Evolutionary conservation across 2,888 invertebrate genomes (phyloP), one percentile per base, ranked within the genome.

Genomic region (Tribolium freemani): DNA sequence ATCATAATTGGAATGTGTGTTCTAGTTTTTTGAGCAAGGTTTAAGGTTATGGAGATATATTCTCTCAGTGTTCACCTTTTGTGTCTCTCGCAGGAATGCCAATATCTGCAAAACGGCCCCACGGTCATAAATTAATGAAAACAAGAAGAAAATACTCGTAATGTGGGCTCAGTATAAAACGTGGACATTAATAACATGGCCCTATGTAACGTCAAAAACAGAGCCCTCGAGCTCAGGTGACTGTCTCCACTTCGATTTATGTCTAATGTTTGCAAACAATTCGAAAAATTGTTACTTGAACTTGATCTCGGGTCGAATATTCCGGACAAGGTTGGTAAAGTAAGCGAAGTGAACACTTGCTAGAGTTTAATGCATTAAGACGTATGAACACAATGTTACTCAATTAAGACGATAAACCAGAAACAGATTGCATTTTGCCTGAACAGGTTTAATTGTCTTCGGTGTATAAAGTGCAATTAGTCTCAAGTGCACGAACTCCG

Each of bases 341-440:
- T 48, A 48, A 48, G 11, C 26, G 26, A 26, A 26, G 38, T n/a
- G 38, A 38, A 48, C 48, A 6, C 10, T 48, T 13, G 48, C 10
- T 53, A 21, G 26, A 53, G 53, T 57, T 57, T 13, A 56, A 67
- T 54, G 30, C 38, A 30, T 51, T 60, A 60, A 69, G 69, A 69
- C 38, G 45, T 51, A 64, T 58, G 57, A 54, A 66, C 48, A 64
- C 64, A 58, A 56, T 57, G 50, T 64, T 56, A 71, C 57, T 71
- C 71, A 57, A 71, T 64, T 71, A 71, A 64, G 57, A 53, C 60
- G 69, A 69, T 69, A 69, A 69, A 71, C 71, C 71, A 56, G 64
- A 64, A 71, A 57, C 71, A 71, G 71, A 71, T 71, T 71, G 71
- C 71, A 71, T 58, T 71, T 71, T 71, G 64, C 38, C 45, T 64